A percentile compares a stretch with the other conserved stretches of the same genome.
phyloP scores from a whole-genome alignment of 2,113 vertebrate species.

The mouse (Mus musculus) region GRCm39 chr10:7285501-7286000 shows the following conservation, averaged over 20 bases:
- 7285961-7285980: not conserved
- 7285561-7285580: not conserved
- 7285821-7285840: not conserved
- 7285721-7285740: conserved; percentile 1
- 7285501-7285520: not conserved
- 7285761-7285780: not conserved
- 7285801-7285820: not conserved
- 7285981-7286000: not conserved
- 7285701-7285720: not conserved
- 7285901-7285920: not conserved
- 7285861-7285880: not conserved
- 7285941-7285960: not conserved
- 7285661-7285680: not conserved
- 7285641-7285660: not conserved
- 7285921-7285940: not conserved
- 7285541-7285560: not conserved
- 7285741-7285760: not conserved
- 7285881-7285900: not conserved
- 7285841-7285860: not conserved
- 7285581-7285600: not conserved
- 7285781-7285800: not conserved
- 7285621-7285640: not conserved
- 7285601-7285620: not conserved
- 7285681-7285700: not conserved
- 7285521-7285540: not conserved